Percentiles rank a stretch among this genome's conserved stretches.
These are phyloP conservation scores for Vulpes lagopus DNA, from an alignment of 2,113 vertebrate species.

Conservation along the genomic window DNA sequence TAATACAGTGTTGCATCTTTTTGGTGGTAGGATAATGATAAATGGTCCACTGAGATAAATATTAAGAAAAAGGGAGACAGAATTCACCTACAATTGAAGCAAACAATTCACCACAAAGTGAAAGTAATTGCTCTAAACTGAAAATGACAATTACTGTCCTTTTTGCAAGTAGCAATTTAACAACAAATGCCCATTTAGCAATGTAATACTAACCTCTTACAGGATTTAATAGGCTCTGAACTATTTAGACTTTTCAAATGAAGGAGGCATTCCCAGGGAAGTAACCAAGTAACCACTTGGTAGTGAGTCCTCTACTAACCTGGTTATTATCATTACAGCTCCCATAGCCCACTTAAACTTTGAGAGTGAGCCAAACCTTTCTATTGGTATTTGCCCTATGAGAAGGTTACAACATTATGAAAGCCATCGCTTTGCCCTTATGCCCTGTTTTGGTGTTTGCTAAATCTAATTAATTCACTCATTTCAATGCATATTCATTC, in stretches of 20 bases:
- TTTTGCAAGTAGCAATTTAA: slow-evolving; percentile 26
- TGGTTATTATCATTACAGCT: neutral
- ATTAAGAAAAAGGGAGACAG: neutral
- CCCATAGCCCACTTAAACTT: neutral
- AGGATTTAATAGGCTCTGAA: slow-evolving; percentile 47
- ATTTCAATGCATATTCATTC: neutral
- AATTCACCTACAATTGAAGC: neutral
- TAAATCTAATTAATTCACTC: slow-evolving; percentile 5
- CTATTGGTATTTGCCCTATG: neutral
- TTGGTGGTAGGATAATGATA: neutral
- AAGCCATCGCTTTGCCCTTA: neutral
- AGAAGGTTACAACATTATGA: neutral
- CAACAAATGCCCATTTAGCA: slow-evolving; percentile 2
- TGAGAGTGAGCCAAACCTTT: neutral
- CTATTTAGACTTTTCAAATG: slow-evolving; percentile 43
- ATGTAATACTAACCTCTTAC: neutral
- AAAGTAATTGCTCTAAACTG: neutral
- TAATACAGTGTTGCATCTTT: neutral
- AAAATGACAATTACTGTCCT: slow-evolving; percentile 29
- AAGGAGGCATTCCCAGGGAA: slow-evolving; percentile 23
- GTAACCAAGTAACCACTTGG: neutral
- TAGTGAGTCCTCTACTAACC: neutral
- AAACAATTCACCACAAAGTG: neutral
- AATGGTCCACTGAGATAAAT: neutral
- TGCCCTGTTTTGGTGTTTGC: neutral